A percentile compares a stretch with the other conserved stretches of the same genome.
Evolutionary conservation across 2,888 invertebrate genomes (phyloP).

Genomic region (Harpalus rufipes): DNA sequence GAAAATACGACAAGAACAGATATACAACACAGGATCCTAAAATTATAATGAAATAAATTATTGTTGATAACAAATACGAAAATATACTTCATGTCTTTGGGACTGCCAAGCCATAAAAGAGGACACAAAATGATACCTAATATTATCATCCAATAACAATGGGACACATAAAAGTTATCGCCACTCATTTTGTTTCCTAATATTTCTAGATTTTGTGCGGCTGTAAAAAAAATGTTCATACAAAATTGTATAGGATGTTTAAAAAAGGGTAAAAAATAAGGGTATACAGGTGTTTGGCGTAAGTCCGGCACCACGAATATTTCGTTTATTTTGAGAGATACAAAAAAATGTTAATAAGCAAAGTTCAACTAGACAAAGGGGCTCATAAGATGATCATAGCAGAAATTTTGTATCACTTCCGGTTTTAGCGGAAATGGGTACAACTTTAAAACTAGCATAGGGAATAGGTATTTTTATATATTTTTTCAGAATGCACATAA

Average conservation of each 20-base stretch:
- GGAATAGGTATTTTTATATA: no score
- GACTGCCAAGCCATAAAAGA: conserved; percentile 92
- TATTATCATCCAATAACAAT: conserved; percentile 90
- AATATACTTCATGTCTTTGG: conserved; percentile 93
- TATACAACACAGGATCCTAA: conserved; percentile 82
- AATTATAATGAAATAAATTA: conserved; percentile 18
- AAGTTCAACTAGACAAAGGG: no score
- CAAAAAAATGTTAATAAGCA: no score
- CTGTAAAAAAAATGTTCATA: conserved; percentile 76
- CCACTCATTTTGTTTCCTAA: conserved; percentile 86
- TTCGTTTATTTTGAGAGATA: no score
- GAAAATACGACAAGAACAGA: conserved; percentile 83
- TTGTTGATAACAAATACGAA: conserved; percentile 71
- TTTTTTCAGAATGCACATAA: no score
- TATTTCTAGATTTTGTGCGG: conserved; percentile 88
- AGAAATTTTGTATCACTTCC: no score
- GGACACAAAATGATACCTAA: conserved; percentile 88
- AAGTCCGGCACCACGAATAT: no score
- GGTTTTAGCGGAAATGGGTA: no score
- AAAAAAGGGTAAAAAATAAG: no score
- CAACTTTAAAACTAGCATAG: no score
- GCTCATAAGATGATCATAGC: no score
- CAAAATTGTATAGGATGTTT: background rate
- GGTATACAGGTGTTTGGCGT: no score
- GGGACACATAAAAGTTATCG: conserved; percentile 83